These are phyloP conservation scores for Neoseiulus cucumeris DNA, from an alignment of 1,140 invertebrate genomes.

Conservation along the genomic window DNA sequence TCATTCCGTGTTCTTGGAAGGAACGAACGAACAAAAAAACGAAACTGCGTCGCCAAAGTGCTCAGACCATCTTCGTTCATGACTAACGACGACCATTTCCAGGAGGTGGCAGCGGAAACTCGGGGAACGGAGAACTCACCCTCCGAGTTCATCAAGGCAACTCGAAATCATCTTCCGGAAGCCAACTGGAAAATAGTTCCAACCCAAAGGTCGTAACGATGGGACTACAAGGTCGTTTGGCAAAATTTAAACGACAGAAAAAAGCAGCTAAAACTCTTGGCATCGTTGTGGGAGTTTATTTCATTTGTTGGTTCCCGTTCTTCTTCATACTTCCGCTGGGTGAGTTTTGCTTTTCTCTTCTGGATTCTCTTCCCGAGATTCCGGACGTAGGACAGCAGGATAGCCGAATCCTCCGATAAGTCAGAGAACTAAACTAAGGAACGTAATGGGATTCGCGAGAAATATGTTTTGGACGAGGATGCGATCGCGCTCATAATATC, in stretches of 20 bases:
- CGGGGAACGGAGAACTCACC: constrained; percentile 26
- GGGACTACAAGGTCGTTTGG: constrained; percentile 28
- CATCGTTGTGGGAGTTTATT: constrained; percentile 46
- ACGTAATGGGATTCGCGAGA: too few species aligned
- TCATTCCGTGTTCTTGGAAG: too few species aligned
- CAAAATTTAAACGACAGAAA: constrained; percentile 82
- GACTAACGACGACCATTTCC: background rate
- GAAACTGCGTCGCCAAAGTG: too few species aligned
- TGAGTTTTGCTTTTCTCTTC: constrained; percentile 28
- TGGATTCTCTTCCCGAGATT: too few species aligned
- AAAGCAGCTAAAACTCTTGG: constrained; percentile 85
- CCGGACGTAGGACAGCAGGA: too few species aligned
- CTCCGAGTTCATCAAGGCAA: constrained; percentile 38
- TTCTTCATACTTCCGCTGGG: constrained; percentile 41
- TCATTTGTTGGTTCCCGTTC: constrained; percentile 51
- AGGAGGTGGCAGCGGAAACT: constrained; percentile 16
- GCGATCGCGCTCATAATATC: too few species aligned
- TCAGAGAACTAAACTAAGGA: too few species aligned
- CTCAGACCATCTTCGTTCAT: too few species aligned
- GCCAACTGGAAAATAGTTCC: constrained; percentile 9
- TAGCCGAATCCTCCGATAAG: too few species aligned
- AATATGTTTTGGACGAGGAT: too few species aligned
- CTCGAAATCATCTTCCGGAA: constrained; percentile 10
- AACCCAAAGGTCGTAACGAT: constrained; percentile 15
- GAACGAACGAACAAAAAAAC: too few species aligned